A percentile compares a stretch with the other conserved stretches of the same genome.
phyloP scores from a whole-genome alignment of 2,113 vertebrate species.

The Chauna torquata region DNA sequence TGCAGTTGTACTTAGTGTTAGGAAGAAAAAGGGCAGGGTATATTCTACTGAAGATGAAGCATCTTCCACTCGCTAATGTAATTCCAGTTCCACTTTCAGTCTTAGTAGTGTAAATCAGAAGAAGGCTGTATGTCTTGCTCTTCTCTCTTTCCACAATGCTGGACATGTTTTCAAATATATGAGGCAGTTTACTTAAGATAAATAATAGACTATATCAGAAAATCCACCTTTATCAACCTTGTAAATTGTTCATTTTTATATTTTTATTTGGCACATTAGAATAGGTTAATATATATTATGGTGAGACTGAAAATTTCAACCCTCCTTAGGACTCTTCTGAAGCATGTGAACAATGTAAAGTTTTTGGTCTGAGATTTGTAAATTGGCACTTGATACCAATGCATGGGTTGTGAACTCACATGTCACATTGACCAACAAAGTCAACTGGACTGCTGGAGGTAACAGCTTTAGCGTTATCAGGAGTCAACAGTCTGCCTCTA shows the following conservation, averaged over 20 bases:
- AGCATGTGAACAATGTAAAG: neutral
- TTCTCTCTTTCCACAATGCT: neutral
- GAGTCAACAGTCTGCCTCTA: neutral
- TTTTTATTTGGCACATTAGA: neutral
- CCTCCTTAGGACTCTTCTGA: neutral
- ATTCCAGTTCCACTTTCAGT: constrained; percentile 10
- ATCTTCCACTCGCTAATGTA: constrained; percentile 24
- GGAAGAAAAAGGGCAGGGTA: constrained; percentile 13
- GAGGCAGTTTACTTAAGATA: neutral
- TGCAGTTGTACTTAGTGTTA: neutral
- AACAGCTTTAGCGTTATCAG: fast-evolving
- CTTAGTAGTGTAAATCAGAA: neutral
- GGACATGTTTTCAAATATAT: neutral
- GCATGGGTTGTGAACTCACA: fast-evolving
- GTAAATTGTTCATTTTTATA: neutral
- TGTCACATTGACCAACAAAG: fast-evolving
- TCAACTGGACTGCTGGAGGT: neutral
- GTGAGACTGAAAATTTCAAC: neutral
- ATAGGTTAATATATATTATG: neutral
- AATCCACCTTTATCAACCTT: neutral
- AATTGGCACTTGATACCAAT: neutral
- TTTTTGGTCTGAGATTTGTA: neutral
- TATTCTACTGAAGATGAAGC: neutral
- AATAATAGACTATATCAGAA: neutral
- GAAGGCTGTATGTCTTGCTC: neutral